A percentile compares a stretch with the other conserved stretches of the same genome.
Conservation (phyloP, 2,888 invertebrate species). For the Tachina grossa region DNA sequence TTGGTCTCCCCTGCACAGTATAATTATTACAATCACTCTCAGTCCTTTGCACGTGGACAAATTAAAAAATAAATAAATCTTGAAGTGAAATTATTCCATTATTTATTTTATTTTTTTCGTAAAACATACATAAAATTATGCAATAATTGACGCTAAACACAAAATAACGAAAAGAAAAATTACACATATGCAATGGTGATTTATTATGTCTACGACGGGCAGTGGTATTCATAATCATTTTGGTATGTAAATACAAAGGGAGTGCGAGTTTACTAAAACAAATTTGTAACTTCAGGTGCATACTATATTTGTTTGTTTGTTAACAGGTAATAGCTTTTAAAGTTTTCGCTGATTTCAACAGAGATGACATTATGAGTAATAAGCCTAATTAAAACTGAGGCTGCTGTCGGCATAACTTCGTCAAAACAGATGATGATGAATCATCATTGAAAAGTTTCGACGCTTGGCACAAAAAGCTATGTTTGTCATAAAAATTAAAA, state of each 20-base stretch:
- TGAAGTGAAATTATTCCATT: conserved; percentile 46
- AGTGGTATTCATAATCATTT: not conserved
- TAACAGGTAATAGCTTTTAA: not conserved
- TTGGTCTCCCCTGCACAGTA: too few relatives aligned
- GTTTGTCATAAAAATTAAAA: too few relatives aligned
- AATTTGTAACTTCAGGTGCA: conserved; percentile 13
- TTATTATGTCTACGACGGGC: not conserved
- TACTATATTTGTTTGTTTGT: not conserved
- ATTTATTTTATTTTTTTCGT: not conserved
- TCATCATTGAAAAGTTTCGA: too few relatives aligned
- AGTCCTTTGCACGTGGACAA: not conserved
- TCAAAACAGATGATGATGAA: too few relatives aligned
- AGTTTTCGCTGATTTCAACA: conserved; percentile 21
- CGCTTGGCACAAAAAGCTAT: too few relatives aligned
- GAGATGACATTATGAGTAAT: not conserved
- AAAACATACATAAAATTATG: conserved; percentile 36
- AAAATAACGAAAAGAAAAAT: not conserved
- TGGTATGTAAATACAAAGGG: conserved; percentile 9
- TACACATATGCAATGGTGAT: conserved; percentile 6
- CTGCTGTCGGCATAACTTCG: too few relatives aligned
- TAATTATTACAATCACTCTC: conserved; percentile 2
- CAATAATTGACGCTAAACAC: conserved; percentile 44
- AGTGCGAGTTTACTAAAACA: not conserved
- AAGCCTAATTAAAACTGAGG: too few relatives aligned
- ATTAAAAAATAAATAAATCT: conserved; percentile 12